These are phyloP conservation scores for Pterocles burchelli DNA, from an alignment of 2,113 vertebrate genomes.

Conservation along the genomic window DNA sequence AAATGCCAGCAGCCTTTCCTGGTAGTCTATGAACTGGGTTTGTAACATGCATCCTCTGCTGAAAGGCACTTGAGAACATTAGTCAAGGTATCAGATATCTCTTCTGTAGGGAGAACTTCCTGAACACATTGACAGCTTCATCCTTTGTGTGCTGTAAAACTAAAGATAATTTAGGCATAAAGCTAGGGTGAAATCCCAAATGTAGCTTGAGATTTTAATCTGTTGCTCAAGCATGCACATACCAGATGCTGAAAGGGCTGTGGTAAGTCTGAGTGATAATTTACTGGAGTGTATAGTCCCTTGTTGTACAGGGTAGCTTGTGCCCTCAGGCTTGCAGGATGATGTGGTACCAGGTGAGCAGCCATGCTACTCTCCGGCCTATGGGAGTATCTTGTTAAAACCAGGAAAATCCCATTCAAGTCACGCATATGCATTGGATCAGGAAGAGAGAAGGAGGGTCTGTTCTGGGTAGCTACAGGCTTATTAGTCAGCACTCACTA, in stretches of 20 bases:
- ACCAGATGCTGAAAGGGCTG: background rate
- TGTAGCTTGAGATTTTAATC: background rate
- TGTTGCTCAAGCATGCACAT: background rate
- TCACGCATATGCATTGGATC: background rate
- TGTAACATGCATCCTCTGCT: background rate
- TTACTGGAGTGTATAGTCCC: accelerated
- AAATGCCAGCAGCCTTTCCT: background rate
- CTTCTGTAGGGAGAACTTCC: background rate
- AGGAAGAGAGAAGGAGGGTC: background rate
- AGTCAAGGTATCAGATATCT: background rate
- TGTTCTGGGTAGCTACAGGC: background rate
- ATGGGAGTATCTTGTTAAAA: background rate
- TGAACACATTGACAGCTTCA: background rate
- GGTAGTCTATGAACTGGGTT: background rate
- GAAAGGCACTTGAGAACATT: background rate
- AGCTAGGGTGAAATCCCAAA: background rate
- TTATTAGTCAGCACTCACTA: background rate
- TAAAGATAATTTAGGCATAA: background rate
- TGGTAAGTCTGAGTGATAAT: background rate
- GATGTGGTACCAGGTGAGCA: background rate
- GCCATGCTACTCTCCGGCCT: background rate
- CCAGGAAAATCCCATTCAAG: background rate
- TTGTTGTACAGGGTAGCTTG: background rate
- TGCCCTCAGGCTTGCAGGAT: background rate
- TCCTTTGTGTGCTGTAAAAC: background rate